These are phyloP conservation scores for Anadara kagoshimensis DNA, from an alignment of 1,140 invertebrate genomes.

Conservation along the genomic window DNA sequence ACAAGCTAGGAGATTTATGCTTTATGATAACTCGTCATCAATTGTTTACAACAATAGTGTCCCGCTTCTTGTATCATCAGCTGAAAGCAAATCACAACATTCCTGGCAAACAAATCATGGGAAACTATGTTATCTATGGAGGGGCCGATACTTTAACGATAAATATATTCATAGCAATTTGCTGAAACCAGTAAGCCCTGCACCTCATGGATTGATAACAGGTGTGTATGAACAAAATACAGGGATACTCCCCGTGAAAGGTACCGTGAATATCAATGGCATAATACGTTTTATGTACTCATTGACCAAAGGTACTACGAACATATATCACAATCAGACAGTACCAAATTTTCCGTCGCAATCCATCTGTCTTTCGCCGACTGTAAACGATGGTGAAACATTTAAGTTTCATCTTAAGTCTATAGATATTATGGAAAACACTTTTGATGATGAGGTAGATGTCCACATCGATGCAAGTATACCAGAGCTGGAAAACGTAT, in stretches of 20 bases:
- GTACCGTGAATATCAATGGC: constrained; percentile 35
- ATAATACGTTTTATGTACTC: constrained; percentile 20
- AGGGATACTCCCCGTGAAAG: constrained; percentile 27
- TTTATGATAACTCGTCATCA: constrained; percentile 46
- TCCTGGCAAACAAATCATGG: constrained; percentile 46
- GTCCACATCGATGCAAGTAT: constrained; percentile 44
- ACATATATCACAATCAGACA: background rate
- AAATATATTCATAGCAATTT: constrained; percentile 23
- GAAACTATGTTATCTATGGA: constrained; percentile 40
- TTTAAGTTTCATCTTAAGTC: constrained; percentile 38
- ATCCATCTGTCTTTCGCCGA: constrained; percentile 17
- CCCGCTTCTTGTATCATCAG: constrained; percentile 21
- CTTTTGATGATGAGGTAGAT: constrained; percentile 30
- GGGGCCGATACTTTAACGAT: constrained; percentile 38
- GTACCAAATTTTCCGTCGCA: constrained; percentile 34
- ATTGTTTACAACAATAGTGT: constrained; percentile 13
- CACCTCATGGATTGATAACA: constrained; percentile 9
- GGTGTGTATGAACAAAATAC: constrained; percentile 31
- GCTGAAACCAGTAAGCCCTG: constrained; percentile 12
- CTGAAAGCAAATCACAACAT: constrained; percentile 14
- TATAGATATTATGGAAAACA: constrained; percentile 42
- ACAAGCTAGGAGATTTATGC: constrained; percentile 41
- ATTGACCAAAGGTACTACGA: background rate
- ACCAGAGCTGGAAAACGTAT: constrained; percentile 39
- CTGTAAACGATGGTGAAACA: constrained; percentile 44